A percentile compares a stretch with the other conserved stretches of the same genome.
Evolutionary conservation across 2,113 vertebrate species (phyloP).

Genomic region (Noctilio leporinus): DNA sequence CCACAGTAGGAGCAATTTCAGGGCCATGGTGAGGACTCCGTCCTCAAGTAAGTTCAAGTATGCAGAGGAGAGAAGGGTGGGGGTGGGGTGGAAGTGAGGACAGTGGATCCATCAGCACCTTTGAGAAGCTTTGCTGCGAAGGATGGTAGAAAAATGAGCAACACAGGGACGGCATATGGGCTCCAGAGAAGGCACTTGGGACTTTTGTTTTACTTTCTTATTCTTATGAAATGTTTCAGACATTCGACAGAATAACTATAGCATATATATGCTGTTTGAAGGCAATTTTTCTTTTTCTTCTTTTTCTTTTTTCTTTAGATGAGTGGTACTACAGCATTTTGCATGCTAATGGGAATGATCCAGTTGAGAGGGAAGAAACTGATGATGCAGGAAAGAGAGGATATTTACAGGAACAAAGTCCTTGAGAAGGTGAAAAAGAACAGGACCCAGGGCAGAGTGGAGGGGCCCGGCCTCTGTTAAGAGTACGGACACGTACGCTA

Average conservation of each 20-base stretch:
- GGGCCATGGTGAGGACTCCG: not conserved
- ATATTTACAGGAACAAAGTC: constrained; percentile 46
- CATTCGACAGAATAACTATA: not conserved
- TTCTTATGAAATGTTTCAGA: not conserved
- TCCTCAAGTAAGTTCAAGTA: not conserved
- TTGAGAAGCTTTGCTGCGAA: not conserved
- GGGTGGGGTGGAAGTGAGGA: not conserved
- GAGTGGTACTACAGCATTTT: constrained; percentile 5
- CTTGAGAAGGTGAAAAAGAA: constrained; percentile 57
- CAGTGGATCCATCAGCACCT: not conserved
- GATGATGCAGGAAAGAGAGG: constrained; percentile 21
- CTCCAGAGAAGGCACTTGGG: not conserved
- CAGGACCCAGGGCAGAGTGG: not conserved
- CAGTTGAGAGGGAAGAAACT: constrained; percentile 37
- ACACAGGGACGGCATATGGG: accelerated
- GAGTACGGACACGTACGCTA: constrained; percentile 28
- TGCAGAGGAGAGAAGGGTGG: not conserved
- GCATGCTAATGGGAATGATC: constrained; percentile 37
- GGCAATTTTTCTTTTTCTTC: not conserved
- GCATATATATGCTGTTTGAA: not conserved
- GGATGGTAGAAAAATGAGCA: not conserved
- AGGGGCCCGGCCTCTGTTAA: constrained; percentile 27
- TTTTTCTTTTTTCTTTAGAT: constrained; percentile 11
- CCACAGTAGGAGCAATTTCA: not conserved
- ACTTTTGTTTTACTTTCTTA: not conserved